Evolutionary conservation across 2,113 vertebrate species (phyloP).

Genomic region (Polyodon spathula): DNA sequence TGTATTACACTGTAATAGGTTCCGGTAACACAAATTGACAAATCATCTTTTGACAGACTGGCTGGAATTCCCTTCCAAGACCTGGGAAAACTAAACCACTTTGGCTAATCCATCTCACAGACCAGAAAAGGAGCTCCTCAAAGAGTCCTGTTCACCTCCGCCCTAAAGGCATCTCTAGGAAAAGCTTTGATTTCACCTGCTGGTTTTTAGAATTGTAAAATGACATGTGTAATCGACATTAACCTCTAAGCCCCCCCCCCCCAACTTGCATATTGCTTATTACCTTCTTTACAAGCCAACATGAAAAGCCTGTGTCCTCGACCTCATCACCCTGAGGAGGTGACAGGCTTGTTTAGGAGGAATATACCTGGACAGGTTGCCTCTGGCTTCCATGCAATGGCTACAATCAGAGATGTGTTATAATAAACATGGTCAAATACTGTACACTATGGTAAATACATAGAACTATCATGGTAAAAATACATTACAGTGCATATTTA

Average conservation of each 20-base stretch:
- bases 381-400: too few species aligned
- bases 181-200: constrained; percentile 12
- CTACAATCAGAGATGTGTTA: too few species aligned
- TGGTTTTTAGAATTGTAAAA: background rate
- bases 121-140: background rate
- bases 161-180: background rate
- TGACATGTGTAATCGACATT: background rate
- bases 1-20: constrained; percentile 43
- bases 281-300: constrained; percentile 5
- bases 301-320: background rate
- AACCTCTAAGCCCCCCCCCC: background rate
- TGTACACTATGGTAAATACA: too few species aligned
- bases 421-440: too few species aligned
- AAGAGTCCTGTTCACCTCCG: background rate
- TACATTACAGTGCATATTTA: too few species aligned
- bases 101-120: background rate
- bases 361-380: background rate
- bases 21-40: constrained; percentile 11
- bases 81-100: background rate
- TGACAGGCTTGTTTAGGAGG: background rate
- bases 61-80: background rate
- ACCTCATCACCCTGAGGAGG: constrained; percentile 3
- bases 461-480: too few species aligned
- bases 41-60: background rate
- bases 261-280: constrained; percentile 1